These are phyloP conservation scores for Burhinus bistriatus DNA, from an alignment of 2,113 vertebrate species.

Conservation along the genomic window DNA sequence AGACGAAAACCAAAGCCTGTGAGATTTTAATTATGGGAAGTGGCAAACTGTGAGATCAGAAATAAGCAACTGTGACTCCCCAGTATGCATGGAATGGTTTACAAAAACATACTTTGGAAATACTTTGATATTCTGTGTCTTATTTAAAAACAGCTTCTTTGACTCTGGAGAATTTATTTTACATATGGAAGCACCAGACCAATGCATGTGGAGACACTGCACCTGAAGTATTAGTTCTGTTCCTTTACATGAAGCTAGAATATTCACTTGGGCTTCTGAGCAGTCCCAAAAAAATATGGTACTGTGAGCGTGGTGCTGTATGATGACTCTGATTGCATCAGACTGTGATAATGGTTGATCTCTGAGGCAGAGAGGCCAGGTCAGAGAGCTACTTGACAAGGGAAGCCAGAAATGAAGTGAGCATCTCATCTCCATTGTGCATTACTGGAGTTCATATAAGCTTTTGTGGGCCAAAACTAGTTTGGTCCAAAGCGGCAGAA, in stretches of 20 bases:
- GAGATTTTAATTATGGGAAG: constrained; percentile 21
- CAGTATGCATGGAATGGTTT: not conserved
- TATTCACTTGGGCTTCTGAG: not conserved
- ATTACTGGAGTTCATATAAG: not conserved
- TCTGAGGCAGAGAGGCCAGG: not conserved
- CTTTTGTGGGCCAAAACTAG: not conserved
- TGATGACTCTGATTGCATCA: not conserved
- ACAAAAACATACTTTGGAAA: not conserved
- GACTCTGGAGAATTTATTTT: not conserved
- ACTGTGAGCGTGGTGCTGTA: not conserved
- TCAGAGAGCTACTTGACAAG: not conserved
- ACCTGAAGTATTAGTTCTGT: not conserved
- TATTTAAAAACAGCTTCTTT: not conserved
- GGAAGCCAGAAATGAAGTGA: not conserved
- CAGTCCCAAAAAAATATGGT: not conserved
- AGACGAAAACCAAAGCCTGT: not conserved
- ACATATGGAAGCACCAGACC: not conserved
- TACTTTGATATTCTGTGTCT: not conserved
- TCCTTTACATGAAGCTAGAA: not conserved
- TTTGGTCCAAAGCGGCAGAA: not conserved
- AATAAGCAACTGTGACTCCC: not conserved
- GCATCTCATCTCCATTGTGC: not conserved
- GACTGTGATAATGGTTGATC: not conserved
- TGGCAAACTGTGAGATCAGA: constrained; percentile 3
- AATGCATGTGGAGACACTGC: not conserved